Evolutionary conservation across 2,888 invertebrate species (phyloP).

Genomic region (Melinaea menophilus): DNA sequence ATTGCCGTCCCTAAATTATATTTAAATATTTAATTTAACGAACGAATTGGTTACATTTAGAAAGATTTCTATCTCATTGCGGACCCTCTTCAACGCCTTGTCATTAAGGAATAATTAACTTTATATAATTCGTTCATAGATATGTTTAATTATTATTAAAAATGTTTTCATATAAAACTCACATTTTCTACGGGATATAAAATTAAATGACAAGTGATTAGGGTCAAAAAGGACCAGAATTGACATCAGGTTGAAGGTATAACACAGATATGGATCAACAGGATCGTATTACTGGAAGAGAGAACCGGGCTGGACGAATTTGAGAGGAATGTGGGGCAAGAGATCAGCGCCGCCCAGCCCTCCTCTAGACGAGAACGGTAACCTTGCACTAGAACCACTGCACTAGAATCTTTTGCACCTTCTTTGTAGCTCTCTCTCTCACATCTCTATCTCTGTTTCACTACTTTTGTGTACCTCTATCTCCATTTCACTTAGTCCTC

Average conservation of each 20-base stretch:
- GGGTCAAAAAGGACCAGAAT: neutral
- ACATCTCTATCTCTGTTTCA: constrained; percentile 13
- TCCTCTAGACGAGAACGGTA: constrained; percentile 58
- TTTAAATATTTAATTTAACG: constrained; percentile 4
- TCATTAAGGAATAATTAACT: too few species aligned
- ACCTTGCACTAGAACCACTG: constrained; percentile 32
- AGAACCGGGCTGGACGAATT: constrained; percentile 87
- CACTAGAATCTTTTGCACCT: constrained; percentile 25
- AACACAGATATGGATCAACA: constrained; percentile 46
- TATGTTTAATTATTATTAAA: too few species aligned
- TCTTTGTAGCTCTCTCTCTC: constrained; percentile 12
- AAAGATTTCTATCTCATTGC: too few species aligned
- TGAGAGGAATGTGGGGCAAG: constrained; percentile 89
- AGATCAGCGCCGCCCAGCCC: constrained; percentile 68
- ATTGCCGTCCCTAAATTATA: constrained; percentile 7
- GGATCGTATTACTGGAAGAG: constrained; percentile 86
- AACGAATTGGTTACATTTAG: neutral
- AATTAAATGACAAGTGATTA: too few species aligned
- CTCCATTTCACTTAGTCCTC: neutral
- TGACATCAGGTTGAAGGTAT: neutral
- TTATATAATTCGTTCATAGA: too few species aligned
- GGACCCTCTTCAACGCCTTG: too few species aligned
- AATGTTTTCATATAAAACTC: too few species aligned
- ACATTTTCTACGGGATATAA: too few species aligned
- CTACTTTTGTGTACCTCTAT: neutral